Evolutionary conservation across 2,888 invertebrate genomes (phyloP), one percentile per base, ranked within the genome.

Genomic region (Rhagonycha lutea): DNA sequence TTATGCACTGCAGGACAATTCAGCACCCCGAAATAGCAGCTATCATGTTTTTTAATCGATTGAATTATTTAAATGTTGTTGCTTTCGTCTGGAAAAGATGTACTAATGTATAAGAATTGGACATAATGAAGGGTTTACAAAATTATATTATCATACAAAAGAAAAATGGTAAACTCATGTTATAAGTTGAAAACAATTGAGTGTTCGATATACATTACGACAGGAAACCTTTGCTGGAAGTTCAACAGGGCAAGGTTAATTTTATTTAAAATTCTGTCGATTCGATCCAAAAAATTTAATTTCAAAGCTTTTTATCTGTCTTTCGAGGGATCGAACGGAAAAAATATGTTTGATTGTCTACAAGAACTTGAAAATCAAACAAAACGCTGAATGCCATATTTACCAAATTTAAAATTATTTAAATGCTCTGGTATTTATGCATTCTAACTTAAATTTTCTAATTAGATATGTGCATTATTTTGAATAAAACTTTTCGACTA

Each of bases 141-240:
- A 65, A 65, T 24, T 12, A 65, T n/a, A 71, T 71, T 71, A 63
- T 32, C 70, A 71, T 71, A 71, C 70, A 71, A 71, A 71, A 63
- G 70, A 61, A 65, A 65, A 61, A 61, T 61, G 61, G 28, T 28
- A 28, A 18, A 61, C 5, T 18, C 18, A 61, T 24, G 24, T 65
- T 65, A 62, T 70, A 12, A 26, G 61, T 70, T 26, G 14, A 47
- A 60, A 18, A 61, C 14, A 26, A 24, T 69, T 23, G 12, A 18
- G 24, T 70, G 70, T 62, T 70, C 28, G 28, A 26, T 61, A 14
- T n/a, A 28, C 29, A 68, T 32, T 29, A 23, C 32, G 32, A 29
- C 61, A 70, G 70, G 61, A 70, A 70, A 61, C 61, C 28, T 26
- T 62, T 18, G 18, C 18, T 10, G 32, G 14, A 61, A 61, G 70